These are phyloP conservation scores for Corythoichthys intestinalis DNA, from an alignment of 2,113 vertebrate genomes.

Conservation along the genomic window DNA sequence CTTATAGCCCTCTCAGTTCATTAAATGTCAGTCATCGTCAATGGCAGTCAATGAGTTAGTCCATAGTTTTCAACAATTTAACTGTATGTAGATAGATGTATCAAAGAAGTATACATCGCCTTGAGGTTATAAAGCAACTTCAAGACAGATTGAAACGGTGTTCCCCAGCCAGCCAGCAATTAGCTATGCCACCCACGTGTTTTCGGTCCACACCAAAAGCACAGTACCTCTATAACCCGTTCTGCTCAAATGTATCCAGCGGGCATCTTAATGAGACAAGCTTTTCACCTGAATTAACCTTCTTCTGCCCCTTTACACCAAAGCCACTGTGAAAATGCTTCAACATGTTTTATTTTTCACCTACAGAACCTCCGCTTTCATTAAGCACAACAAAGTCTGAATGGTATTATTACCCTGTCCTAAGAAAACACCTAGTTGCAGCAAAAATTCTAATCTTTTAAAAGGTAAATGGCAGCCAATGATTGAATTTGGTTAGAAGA, in stretches of 20 bases:
- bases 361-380: neutral
- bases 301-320: slow-evolving; percentile 6
- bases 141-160: neutral
- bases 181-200: slow-evolving; percentile 12
- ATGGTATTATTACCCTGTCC: neutral
- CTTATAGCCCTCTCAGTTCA: neutral
- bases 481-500: too few relatives aligned
- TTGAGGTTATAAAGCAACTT: neutral
- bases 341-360: neutral
- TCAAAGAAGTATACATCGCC: neutral
- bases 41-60: too few relatives aligned
- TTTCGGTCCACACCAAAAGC: slow-evolving; percentile 2
- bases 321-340: neutral
- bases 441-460: neutral
- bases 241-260: neutral
- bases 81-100: neutral
- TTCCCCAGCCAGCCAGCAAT: neutral
- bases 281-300: neutral
- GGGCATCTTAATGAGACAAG: slow-evolving; percentile 3
- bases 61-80: neutral
- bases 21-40: neutral
- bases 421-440: neutral
- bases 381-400: neutral
- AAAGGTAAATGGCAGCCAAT: neutral
- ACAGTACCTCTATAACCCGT: slow-evolving; percentile 11